phyloP scores from a whole-genome alignment of 2,113 vertebrate genomes.

The Caranx melampygus region DNA sequence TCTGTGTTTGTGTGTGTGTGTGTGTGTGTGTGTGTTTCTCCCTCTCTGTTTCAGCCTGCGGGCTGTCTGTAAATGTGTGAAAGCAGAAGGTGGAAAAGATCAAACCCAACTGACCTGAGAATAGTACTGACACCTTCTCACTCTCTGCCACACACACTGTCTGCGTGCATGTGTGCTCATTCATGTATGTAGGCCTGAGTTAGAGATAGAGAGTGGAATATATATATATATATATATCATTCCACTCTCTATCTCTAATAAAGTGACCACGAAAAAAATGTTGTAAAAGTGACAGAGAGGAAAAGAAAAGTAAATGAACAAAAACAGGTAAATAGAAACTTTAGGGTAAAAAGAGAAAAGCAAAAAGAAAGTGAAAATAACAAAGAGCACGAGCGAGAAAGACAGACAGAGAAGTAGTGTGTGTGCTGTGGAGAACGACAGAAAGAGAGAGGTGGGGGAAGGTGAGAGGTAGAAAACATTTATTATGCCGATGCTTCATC shows the following conservation, averaged over 20 bases:
- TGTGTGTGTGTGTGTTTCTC: conserved; percentile 15
- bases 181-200: not conserved
- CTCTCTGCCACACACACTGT: conserved; percentile 52
- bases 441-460: conserved; percentile 63
- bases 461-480: conserved; percentile 74
- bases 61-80: conserved; percentile 78
- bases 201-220: not conserved
- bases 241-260: not conserved
- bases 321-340: conserved; percentile 30
- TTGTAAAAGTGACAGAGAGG: not conserved
- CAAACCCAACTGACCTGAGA: conserved; percentile 79
- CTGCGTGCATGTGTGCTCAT: conserved; percentile 10
- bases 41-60: conserved; percentile 65
- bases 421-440: conserved; percentile 44
- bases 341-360: conserved; percentile 5
- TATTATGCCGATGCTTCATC: conserved; percentile 81
- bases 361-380: conserved; percentile 38
- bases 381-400: conserved; percentile 31
- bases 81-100: conserved; percentile 82
- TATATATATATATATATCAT: no score
- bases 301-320: not conserved
- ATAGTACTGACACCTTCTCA: conserved; percentile 78
- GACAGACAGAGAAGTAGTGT: conserved; percentile 55
- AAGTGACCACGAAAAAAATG: conserved; percentile 12
- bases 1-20: conserved; percentile 37